Evolutionary conservation across 2,888 invertebrate species (phyloP), one percentile per base, ranked within the genome.

Genomic region (Heliconius charithonia): DNA sequence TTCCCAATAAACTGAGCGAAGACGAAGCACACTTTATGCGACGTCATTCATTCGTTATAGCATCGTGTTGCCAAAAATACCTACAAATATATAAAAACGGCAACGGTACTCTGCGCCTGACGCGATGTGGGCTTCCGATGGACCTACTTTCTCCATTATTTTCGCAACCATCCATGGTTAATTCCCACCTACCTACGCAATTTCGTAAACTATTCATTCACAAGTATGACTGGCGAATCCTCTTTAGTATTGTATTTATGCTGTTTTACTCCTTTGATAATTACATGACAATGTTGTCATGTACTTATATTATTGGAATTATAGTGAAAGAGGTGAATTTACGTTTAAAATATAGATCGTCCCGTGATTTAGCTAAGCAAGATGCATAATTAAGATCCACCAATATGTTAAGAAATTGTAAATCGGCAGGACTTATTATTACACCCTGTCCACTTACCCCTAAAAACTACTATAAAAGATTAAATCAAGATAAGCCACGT

Each of bases 61-160:
- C 27, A 70, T 56, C 12, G 45, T 62, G 70, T 63, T 32, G 22
- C 63, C 59, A 45, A 75, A 75, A 76, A 69, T 41, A 69, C 22
- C 4, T n/a, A 22, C 22, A 67, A 22, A 63, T 12, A 62, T 29
- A 45, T 76, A 74, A 73, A 66, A 63, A 72, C 56, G n/a, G 69
- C 72, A 75, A 45, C 56, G 73, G 70, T 73, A 78, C 75, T 69
- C 72, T 63, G 45, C 45, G 69, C 25, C 71, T 72, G 66, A 67
- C 62, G 65, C 76, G 67, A 77, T 81, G 80, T 77, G 72, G 81
- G 80, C 75, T 81, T 77, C 76, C 65, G 76, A 78, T 37, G 75
- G 76, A 76, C 71, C 76, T 76, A 80, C 78, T 81, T 81, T 81
- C 81, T 80, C 81, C 80, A 77, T 77, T 67, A 73, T 81, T 80